These are phyloP conservation scores for Drosophila aldrichi DNA, from an alignment of 2,888 invertebrate genomes.

Conservation along the genomic window DNA sequence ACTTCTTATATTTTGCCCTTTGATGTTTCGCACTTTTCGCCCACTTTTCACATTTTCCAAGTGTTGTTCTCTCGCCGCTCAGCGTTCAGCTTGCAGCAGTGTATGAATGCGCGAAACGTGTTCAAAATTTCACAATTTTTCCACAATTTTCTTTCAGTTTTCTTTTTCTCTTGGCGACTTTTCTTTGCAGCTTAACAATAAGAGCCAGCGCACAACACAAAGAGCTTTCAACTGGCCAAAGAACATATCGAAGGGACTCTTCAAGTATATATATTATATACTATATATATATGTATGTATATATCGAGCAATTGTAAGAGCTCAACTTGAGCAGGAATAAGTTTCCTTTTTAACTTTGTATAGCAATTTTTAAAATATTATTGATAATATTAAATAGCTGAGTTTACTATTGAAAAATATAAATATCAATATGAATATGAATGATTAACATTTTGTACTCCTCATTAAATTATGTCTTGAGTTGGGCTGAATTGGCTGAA, in stretches of 20 bases:
- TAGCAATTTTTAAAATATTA: no score
- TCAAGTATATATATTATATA: background rate
- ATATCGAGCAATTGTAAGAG: background rate
- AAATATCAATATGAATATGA: no score
- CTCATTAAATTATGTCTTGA: no score
- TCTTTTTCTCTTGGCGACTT: background rate
- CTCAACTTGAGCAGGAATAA: background rate
- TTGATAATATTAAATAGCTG: no score
- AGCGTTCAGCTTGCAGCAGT: background rate
- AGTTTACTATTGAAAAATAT: no score
- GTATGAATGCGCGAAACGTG: slow-evolving; percentile 26
- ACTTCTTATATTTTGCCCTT: slow-evolving; percentile 33
- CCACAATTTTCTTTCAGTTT: background rate
- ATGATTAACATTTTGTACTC: no score
- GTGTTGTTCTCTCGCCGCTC: background rate
- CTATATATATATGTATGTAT: background rate
- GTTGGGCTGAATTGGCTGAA: no score
- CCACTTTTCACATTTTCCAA: slow-evolving; percentile 16
- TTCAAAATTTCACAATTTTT: slow-evolving; percentile 28
- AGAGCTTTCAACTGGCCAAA: background rate
- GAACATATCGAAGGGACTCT: background rate
- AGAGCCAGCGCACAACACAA: background rate
- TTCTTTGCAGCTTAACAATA: slow-evolving; percentile 14
- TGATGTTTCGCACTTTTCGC: slow-evolving; percentile 32
- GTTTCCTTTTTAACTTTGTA: no score